Conservation (phyloP, 2,888 invertebrate species). For the Scaptomyza flava region DNA sequence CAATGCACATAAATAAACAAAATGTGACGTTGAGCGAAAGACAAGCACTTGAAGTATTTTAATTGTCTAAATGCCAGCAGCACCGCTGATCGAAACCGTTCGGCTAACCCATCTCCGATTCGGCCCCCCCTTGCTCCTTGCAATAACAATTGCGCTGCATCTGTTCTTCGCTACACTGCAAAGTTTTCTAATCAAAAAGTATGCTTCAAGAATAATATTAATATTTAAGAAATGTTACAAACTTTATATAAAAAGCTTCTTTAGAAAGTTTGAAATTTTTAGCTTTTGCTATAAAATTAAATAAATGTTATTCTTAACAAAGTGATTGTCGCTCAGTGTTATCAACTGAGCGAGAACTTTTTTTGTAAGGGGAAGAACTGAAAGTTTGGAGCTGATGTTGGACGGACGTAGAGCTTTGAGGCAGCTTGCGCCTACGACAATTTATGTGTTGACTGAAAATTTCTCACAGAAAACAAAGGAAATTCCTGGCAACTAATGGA, state of each 20-base stretch:
- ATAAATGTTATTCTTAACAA: no score
- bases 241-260: no score
- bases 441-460: conserved; percentile 77
- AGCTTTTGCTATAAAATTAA: no score
- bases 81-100: conserved; percentile 28
- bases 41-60: conserved; percentile 81
- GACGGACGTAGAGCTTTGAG: conserved; percentile 8
- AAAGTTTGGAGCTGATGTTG: conserved; percentile 18
- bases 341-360: conserved; percentile 24
- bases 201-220: no score
- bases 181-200: not conserved
- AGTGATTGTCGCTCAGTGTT: conserved; percentile 35
- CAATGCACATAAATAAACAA: conserved; percentile 78
- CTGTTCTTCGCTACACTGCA: conserved; percentile 47
- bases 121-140: not conserved
- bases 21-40: conserved; percentile 77
- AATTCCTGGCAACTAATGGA: conserved; percentile 76
- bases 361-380: conserved; percentile 36
- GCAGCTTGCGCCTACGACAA: conserved; percentile 75
- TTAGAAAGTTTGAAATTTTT: no score
- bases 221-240: no score
- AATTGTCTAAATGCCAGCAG: conserved; percentile 79
- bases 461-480: conserved; percentile 82
- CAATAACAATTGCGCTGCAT: conserved; percentile 52
- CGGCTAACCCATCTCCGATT: conserved; percentile 10